Percentiles rank a stretch among this genome's conserved stretches.
phyloP scores from a whole-genome alignment of 2,888 invertebrate species.

The Lasioglossum zephyrum region DNA sequence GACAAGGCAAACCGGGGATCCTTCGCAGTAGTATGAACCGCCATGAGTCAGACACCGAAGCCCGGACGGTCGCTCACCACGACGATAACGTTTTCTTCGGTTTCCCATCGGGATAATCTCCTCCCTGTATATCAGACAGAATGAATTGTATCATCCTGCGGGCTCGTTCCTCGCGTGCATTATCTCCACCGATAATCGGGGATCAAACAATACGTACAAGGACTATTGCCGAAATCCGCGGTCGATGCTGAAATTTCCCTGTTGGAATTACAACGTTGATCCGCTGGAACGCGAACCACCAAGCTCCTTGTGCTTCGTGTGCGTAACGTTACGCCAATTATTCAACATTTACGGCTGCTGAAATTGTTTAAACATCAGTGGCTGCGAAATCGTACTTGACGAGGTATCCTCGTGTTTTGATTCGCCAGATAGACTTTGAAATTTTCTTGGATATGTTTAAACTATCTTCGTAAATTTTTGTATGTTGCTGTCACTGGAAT shows the following conservation, averaged over 20 bases:
- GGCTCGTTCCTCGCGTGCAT: slow-evolving; percentile 16
- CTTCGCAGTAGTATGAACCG: slow-evolving; percentile 44
- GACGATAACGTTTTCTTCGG: slow-evolving; percentile 53
- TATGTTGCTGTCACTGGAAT: not conserved
- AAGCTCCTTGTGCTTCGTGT: not conserved
- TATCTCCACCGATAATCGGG: slow-evolving; percentile 22
- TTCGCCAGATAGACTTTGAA: no score
- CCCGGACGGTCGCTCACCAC: not conserved
- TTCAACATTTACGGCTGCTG: not conserved
- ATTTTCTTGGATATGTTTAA: not conserved
- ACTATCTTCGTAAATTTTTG: not conserved
- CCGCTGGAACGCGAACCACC: not conserved
- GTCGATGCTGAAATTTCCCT: not conserved
- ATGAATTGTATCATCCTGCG: slow-evolving; percentile 40
- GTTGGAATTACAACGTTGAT: not conserved
- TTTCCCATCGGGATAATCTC: slow-evolving; percentile 41
- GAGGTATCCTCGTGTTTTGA: not conserved
- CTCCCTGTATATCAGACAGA: slow-evolving; percentile 34
- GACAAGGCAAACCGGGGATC: slow-evolving; percentile 15
- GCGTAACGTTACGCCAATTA: not conserved
- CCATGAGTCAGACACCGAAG: slow-evolving; percentile 34
- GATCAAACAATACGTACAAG: slow-evolving; percentile 32
- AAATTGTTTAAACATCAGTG: not conserved
- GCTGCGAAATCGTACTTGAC: not conserved
- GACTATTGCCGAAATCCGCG: not conserved